Percentiles rank a stretch among this genome's conserved stretches.
These are phyloP conservation scores for Meloidogyne chitwoodi DNA, from an alignment of 1,140 invertebrate species.

Conservation along the genomic window DNA sequence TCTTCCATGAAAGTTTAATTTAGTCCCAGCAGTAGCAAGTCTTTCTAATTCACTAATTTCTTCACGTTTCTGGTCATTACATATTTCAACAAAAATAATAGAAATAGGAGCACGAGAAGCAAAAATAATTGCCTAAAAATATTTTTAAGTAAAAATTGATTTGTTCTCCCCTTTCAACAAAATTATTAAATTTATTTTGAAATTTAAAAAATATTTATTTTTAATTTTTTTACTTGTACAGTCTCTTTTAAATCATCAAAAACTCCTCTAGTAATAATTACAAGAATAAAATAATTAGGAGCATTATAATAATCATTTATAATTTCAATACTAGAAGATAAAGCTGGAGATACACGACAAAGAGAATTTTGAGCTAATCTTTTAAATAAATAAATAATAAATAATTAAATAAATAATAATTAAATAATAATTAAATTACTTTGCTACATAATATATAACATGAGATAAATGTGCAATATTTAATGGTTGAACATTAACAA, in stretches of 20 bases:
- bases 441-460: conserved; percentile 53
- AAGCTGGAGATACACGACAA: not conserved
- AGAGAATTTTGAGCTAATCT: conserved; percentile 18
- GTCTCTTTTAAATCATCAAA: conserved; percentile 57
- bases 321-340: not conserved
- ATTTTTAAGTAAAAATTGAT: not conserved
- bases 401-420: not conserved
- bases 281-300: conserved; percentile 44
- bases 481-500: conserved; percentile 48
- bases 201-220: too few species aligned
- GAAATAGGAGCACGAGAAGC: conserved; percentile 52
- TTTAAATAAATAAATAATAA: not conserved
- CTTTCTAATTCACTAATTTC: conserved; percentile 42
- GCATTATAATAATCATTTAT: conserved; percentile 41
- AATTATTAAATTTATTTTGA: too few species aligned
- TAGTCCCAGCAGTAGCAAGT: conserved; percentile 49
- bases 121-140: conserved; percentile 51
- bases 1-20: conserved; percentile 49
- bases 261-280: conserved; percentile 47
- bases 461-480: conserved; percentile 53
- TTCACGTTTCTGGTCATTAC: conserved; percentile 25
- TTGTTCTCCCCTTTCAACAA: too few species aligned
- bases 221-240: conserved; percentile 13
- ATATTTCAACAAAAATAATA: conserved; percentile 54
- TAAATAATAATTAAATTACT: conserved; percentile 32